Percentiles rank a stretch among this genome's conserved stretches.
Conservation (phyloP, 1,140 invertebrate genomes). For the Bathynomus jamesi region DNA sequence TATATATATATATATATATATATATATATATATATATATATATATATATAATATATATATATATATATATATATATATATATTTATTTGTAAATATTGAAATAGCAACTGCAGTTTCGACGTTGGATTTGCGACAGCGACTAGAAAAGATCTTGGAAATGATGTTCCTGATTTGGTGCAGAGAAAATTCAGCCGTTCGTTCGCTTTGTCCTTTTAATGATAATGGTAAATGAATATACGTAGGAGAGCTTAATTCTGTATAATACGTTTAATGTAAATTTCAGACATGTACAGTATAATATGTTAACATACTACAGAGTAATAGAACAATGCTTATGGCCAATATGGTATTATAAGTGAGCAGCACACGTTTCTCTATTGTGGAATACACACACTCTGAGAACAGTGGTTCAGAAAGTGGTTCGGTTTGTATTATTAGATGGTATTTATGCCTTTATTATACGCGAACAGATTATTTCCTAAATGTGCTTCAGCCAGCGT, state of each 20-base stretch:
- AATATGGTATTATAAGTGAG: too few relatives aligned
- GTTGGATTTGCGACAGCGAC: background rate
- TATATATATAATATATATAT: slow-evolving; percentile 7
- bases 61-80: slow-evolving; percentile 8
- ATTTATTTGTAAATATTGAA: slow-evolving; percentile 6
- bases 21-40: slow-evolving; percentile 14
- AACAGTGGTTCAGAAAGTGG: too few relatives aligned
- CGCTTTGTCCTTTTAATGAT: background rate
- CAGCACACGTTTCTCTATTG: too few relatives aligned
- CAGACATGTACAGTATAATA: too few relatives aligned
- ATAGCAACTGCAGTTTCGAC: background rate
- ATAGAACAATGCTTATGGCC: too few relatives aligned
- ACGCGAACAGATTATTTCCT: too few relatives aligned
- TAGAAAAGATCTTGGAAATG: background rate
- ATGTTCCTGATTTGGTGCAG: background rate
- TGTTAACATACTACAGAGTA: too few relatives aligned
- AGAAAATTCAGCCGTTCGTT: background rate
- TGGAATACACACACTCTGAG: too few relatives aligned
- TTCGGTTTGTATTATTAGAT: too few relatives aligned
- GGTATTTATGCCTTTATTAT: too few relatives aligned
- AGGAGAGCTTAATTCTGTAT: background rate
- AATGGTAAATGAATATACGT: background rate
- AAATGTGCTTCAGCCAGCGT: too few relatives aligned
- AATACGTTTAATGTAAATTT: background rate
- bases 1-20: slow-evolving; percentile 12